Base-by-base conservation (phyloP, 2,113 vertebrate genomes). In the Heteronetta atricapilla region DNA sequence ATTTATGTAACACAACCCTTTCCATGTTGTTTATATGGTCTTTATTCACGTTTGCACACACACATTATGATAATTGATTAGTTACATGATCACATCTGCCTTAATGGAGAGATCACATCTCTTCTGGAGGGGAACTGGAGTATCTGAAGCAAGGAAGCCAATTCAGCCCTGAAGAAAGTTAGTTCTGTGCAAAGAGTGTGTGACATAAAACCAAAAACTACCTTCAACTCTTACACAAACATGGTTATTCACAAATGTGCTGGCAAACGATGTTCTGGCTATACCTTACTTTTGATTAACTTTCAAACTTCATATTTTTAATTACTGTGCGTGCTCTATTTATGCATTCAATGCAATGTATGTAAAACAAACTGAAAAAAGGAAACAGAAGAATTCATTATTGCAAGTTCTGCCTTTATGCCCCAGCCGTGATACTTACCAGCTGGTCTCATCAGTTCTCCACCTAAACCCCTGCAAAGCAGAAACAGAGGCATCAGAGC, bases 361-460 rank as follows among this genome's bases (percentile, higher is more conserved):
- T n/a, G 64, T 50, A 91, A 75, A 94, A 38, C 2, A 2, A 89
- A 70, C 19, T 46, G 56, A 19, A 42, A 70, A 44, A 40, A 19
- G 4, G 6, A 9, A 94, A 81, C 20, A 79, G 53, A 31, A n/a
- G 5, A 48, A 78, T 25, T 83, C 2, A 26, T 69, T 23, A 33
- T 40, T 50, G 56, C 40, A 19, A 56, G 28, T 23, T 5, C 23
- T 59, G 67, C 46, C 53, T 59, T 50, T 34, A 40, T 75, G 25
- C 1, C 63, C 15, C 42, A 56, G 68, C 28, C 10, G 2, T 56
- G 70, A 81, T 31, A 97, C 98, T 89, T 95, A 99, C 99, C 98
- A 95, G 99, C 99, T 53, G 98, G 98, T 94, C 98, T 98, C 99
- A 99, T 99, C 58, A 99, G 97, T 13, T 99, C 98, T 96, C 99